These are phyloP conservation scores for Neodon shergylaensis DNA, from an alignment of 2,113 vertebrate species.

Conservation along the genomic window DNA sequence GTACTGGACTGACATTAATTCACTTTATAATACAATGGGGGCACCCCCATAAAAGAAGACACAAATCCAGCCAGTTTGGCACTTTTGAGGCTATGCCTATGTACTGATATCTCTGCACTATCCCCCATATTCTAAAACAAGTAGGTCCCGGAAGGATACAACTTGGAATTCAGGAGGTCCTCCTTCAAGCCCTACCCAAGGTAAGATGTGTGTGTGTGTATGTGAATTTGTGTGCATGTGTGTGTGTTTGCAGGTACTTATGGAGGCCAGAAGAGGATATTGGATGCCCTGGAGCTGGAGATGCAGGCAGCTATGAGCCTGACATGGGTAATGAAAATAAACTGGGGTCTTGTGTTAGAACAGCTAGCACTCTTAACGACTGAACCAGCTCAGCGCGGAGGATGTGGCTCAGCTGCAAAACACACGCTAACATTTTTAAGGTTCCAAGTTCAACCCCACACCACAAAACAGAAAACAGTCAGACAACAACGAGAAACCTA, in stretches of 20 bases:
- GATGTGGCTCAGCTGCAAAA: background rate
- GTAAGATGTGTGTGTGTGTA: background rate
- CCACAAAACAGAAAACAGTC: background rate
- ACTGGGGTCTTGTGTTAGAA: background rate
- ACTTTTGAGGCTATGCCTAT: background rate
- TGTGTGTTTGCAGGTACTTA: no score
- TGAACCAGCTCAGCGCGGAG: background rate
- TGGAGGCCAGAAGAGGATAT: background rate
- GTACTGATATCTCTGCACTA: background rate
- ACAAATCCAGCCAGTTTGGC: background rate
- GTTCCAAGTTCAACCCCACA: background rate
- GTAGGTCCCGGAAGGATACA: background rate
- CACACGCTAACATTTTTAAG: background rate
- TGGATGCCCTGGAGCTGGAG: background rate
- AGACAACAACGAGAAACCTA: background rate
- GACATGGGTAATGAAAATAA: background rate
- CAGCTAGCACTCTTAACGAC: background rate
- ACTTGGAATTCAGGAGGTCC: background rate
- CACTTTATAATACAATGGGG: background rate
- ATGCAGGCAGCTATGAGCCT: background rate
- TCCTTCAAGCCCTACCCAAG: no score
- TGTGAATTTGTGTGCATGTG: background rate
- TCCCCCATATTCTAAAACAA: accelerated
- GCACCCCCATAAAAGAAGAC: background rate
- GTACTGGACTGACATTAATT: background rate